Evolutionary conservation across 2,888 invertebrate genomes (phyloP).

Genomic region (Branchipolynoe longqiensis): DNA sequence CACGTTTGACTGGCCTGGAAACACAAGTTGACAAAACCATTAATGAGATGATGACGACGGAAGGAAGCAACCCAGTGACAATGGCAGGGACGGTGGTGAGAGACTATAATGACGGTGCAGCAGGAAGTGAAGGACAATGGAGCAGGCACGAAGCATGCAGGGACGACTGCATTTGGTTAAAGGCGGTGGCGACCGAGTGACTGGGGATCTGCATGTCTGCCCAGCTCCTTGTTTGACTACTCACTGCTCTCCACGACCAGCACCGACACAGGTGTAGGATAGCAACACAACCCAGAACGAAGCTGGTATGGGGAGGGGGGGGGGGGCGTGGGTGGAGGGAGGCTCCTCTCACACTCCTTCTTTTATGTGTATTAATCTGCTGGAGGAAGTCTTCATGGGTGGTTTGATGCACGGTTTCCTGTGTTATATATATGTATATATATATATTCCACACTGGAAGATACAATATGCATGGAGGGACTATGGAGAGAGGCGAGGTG

Average conservation of each 20-base stretch:
- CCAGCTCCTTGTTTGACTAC: too few relatives aligned
- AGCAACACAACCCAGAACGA: too few relatives aligned
- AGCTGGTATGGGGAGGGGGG: not conserved
- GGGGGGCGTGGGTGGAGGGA: too few relatives aligned
- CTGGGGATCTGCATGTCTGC: not conserved
- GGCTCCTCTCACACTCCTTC: not conserved
- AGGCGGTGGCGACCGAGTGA: not conserved
- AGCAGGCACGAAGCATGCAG: too few relatives aligned
- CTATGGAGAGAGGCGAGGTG: not conserved
- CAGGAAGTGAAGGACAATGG: too few relatives aligned
- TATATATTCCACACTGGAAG: too few relatives aligned
- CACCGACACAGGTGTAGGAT: too few relatives aligned
- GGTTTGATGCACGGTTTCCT: not conserved
- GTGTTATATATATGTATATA: too few relatives aligned
- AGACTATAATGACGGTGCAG: too few relatives aligned
- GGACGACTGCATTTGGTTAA: too few relatives aligned
- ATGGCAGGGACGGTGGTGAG: not conserved
- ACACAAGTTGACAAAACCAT: conserved; percentile 15
- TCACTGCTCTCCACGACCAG: too few relatives aligned
- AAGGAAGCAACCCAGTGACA: not conserved
- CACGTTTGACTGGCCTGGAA: not conserved
- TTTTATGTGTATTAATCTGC: not conserved
- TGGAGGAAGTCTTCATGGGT: not conserved
- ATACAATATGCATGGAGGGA: too few relatives aligned
- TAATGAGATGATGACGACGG: not conserved